Evolutionary conservation across 2,113 vertebrate genomes (phyloP).

Genomic region (Muntiacus reevesi): DNA sequence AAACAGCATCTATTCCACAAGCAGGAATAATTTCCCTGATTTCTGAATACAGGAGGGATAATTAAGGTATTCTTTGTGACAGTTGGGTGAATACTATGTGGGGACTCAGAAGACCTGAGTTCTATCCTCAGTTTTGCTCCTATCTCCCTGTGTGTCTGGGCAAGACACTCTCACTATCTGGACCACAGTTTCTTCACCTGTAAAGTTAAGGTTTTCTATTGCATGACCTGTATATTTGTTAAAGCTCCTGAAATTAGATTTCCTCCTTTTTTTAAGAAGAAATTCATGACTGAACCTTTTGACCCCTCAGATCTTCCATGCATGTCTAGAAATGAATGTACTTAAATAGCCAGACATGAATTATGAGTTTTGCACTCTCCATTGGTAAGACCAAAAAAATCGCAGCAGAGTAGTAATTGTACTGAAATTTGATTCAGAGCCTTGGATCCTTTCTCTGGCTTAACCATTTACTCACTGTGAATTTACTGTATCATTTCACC

Average conservation of each 20-base stretch:
- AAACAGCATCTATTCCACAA: not conserved
- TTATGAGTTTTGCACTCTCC: not conserved
- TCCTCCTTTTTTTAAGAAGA: not conserved
- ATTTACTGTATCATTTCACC: not conserved
- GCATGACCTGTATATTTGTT: not conserved
- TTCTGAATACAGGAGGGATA: not conserved
- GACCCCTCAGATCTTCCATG: not conserved
- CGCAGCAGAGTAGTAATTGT: not conserved
- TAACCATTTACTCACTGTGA: not conserved
- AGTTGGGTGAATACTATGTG: not conserved
- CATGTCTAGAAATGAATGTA: not conserved
- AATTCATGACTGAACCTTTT: not conserved
- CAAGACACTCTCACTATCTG: not conserved
- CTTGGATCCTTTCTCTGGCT: not conserved
- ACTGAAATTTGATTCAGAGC: not conserved
- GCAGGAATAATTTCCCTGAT: not conserved
- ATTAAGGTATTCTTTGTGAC: not conserved
- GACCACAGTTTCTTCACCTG: not conserved
- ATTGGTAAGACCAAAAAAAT: not conserved
- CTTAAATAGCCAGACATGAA: not conserved
- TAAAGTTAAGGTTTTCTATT: not conserved
- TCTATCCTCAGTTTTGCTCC: not conserved
- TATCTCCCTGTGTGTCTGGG: not conserved
- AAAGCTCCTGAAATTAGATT: not conserved
- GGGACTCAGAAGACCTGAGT: not conserved